Base-by-base conservation (phyloP, 64 coral and sea anemone genomes). In the Porites australiensis region DNA sequence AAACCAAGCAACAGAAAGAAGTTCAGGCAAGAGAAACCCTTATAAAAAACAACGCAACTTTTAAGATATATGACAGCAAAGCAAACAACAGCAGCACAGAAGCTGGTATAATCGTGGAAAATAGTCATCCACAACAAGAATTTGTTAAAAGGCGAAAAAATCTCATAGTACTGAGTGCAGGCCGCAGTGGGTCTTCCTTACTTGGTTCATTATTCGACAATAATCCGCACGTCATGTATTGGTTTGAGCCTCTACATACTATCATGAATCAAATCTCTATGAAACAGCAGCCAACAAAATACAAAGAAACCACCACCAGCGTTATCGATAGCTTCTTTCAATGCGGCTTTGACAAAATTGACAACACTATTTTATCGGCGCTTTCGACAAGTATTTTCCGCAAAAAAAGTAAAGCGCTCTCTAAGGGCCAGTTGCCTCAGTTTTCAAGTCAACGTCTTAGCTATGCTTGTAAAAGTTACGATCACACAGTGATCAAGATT, bases 401-500 rank as follows among this genome's bases (percentile, higher is more conserved):
- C 53, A 5, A 55, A 55, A 15, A 50, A 4, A 49, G 43, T 50
- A 49, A 75, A 14, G 44, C 73, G 15, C 12, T 75, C 6, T 49
- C 9, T 7, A 75, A 46, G 1, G 44, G 3, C 3, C 4, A 16
- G 13, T 16, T 48, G 46, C 46, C 73, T 46, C 27, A 46, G 6
- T 75, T 75, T 15, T 16, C 45, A 51, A 52, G 16, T 5, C 15
- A 44, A 15, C 18, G 48, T 44, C 73, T 75, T 50, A 50, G 73
- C 14, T 16, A 75, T 7, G 73, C 47, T 50, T 75, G 73, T 51
- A 75, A 18, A 5, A 49, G 15, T 48, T 50, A 75, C 18, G 18
- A 75, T 2, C 44, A 75, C 50, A 50, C 73, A 16, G 73, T 75
- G 18, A 75, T 50, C 11, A 75, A 75, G 45, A 75, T 75, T 75